Evolutionary conservation across 1,140 invertebrate species (phyloP).

Genomic region (Meloidogyne floridensis): DNA sequence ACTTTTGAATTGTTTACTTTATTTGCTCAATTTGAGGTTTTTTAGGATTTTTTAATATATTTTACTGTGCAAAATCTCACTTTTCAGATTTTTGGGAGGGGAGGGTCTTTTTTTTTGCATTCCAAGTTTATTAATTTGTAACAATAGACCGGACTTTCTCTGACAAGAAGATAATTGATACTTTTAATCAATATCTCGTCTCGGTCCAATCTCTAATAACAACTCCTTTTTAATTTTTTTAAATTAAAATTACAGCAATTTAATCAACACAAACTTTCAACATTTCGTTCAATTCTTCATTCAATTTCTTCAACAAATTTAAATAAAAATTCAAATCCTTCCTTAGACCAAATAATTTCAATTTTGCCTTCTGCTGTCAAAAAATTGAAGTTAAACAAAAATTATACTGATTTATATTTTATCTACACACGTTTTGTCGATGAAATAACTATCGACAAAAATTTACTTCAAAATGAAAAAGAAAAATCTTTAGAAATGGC

Average conservation of each 20-base stretch:
- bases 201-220: no score
- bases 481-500: slow-evolving; percentile 1
- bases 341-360: background rate
- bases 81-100: no score
- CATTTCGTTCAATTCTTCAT: background rate
- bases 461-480: background rate
- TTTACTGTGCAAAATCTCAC: no score
- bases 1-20: slow-evolving; percentile 7
- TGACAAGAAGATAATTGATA: no score
- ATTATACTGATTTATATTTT: background rate
- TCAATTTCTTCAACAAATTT: slow-evolving; percentile 1
- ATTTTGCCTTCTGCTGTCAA: background rate
- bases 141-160: no score
- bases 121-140: no score
- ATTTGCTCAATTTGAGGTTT: background rate
- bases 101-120: no score
- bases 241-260: background rate
- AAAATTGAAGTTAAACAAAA: background rate
- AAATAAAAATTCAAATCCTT: background rate
- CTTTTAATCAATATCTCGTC: no score
- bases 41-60: no score
- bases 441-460: background rate
- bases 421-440: slow-evolving; percentile 4
- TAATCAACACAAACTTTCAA: background rate
- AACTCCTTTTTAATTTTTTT: no score